These are phyloP conservation scores for Dipus sagitta DNA, from an alignment of 2,797 vertebrate species.

Conservation along the genomic window DNA sequence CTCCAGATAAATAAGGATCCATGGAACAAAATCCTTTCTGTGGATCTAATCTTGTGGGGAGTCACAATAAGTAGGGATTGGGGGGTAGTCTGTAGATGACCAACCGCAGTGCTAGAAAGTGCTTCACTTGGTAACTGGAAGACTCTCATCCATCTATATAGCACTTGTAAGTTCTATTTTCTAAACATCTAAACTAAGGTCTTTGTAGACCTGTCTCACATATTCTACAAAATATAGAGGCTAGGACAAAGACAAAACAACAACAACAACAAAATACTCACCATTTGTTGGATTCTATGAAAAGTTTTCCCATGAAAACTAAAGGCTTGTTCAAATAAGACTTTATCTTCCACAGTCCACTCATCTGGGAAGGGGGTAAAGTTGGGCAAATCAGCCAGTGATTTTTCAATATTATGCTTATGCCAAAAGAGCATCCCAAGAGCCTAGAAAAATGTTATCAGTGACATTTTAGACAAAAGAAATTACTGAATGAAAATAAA, in stretches of 20 bases:
- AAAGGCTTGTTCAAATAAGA: slow-evolving; percentile 97
- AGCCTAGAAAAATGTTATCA: slow-evolving; percentile 88
- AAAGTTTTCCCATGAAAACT: slow-evolving; percentile 98
- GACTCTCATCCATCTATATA: fast-evolving
- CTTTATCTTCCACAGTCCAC: slow-evolving; percentile 98
- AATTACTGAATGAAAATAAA: not conserved
- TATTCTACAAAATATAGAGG: not conserved
- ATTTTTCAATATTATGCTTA: slow-evolving; percentile 98
- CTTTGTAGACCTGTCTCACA: not conserved
- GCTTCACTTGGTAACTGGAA: not conserved
- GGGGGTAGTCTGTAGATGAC: fast-evolving
- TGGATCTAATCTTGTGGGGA: not conserved
- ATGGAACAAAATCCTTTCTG: not conserved
- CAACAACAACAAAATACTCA: slow-evolving; percentile 83
- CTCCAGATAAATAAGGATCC: not conserved
- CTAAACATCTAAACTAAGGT: not conserved
- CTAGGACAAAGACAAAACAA: not conserved
- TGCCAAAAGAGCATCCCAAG: slow-evolving; percentile 99
- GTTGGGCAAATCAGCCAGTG: slow-evolving; percentile 97
- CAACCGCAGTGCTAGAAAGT: not conserved
- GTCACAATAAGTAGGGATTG: not conserved
- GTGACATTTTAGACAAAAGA: slow-evolving; percentile 46
- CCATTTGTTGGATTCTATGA: slow-evolving; percentile 98
- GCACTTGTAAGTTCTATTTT: not conserved
- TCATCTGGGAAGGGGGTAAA: slow-evolving; percentile 98